These are phyloP conservation scores for Antechinus stuartii DNA, from an alignment of 2,113 vertebrate genomes.

Conservation along the genomic window DNA sequence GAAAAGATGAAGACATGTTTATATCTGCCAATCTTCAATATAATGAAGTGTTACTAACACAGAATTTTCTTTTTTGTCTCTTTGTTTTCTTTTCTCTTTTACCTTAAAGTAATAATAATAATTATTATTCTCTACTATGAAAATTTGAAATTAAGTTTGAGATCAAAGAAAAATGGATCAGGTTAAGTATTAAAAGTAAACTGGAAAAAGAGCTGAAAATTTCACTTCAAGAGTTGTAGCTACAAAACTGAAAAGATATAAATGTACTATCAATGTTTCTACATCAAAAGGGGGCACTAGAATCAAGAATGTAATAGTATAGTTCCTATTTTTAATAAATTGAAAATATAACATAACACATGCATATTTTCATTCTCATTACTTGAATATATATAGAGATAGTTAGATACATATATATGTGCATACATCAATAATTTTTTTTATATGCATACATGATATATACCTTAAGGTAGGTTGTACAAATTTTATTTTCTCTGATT, in stretches of 20 bases:
- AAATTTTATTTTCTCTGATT: neutral
- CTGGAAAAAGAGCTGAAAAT: slow-evolving; percentile 60
- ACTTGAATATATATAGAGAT: neutral
- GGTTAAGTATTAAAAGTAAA: slow-evolving; percentile 43
- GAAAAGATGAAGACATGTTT: slow-evolving; percentile 51
- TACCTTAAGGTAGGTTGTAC: neutral
- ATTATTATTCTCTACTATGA: slow-evolving; percentile 72
- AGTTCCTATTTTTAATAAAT: slow-evolving; percentile 22
- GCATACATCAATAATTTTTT: neutral
- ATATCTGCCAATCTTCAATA: slow-evolving; percentile 17
- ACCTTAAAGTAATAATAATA: slow-evolving; percentile 61
- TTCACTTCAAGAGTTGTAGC: slow-evolving; percentile 28
- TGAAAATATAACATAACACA: neutral
- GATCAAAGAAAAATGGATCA: slow-evolving; percentile 61
- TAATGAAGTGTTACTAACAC: neutral
- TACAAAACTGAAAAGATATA: neutral
- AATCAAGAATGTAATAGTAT: neutral
- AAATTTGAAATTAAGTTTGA: slow-evolving; percentile 70
- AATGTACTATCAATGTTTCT: neutral
- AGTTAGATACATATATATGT: too few species aligned
- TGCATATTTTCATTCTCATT: neutral
- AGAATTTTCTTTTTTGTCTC: slow-evolving; percentile 46
- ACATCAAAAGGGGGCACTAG: neutral
- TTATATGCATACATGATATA: neutral
- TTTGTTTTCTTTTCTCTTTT: slow-evolving; percentile 62